phyloP scores from a whole-genome alignment of 2,797 vertebrate genomes.

The Huso huso region DNA sequence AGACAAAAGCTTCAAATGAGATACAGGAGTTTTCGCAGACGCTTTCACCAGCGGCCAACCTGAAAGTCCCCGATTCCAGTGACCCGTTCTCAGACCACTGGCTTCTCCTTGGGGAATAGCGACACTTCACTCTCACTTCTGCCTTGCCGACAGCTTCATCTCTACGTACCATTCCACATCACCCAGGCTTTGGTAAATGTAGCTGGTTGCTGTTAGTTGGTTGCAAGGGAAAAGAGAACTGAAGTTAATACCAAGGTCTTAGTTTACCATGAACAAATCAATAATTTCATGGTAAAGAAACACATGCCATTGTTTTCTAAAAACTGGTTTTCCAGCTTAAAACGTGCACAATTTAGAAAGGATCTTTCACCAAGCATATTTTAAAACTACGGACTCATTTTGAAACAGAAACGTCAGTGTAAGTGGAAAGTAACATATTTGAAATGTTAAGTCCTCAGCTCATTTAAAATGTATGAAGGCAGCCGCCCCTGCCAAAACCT shows the following conservation, averaged over 20 bases:
- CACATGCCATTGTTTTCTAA: slow-evolving; percentile 30
- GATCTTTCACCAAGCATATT: slow-evolving; percentile 19
- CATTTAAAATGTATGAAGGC: too few relatives aligned
- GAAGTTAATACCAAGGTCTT: slow-evolving; percentile 72
- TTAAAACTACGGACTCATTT: slow-evolving; percentile 7
- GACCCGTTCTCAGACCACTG: slow-evolving; percentile 98
- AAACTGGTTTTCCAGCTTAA: slow-evolving; percentile 28
- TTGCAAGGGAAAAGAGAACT: slow-evolving; percentile 81
- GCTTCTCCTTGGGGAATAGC: slow-evolving; percentile 97
- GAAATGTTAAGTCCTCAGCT: too few relatives aligned
- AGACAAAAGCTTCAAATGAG: slow-evolving; percentile 91
- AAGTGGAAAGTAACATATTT: too few relatives aligned
- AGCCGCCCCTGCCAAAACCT: too few relatives aligned
- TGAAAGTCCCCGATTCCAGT: slow-evolving; percentile 98
- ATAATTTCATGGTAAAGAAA: slow-evolving; percentile 29
- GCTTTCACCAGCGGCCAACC: slow-evolving; percentile 98
- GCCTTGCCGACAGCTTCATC: slow-evolving; percentile 99
- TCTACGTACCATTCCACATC: slow-evolving; percentile 99
- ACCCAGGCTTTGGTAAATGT: slow-evolving; percentile 99
- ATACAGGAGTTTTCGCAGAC: slow-evolving; percentile 96
- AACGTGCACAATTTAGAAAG: slow-evolving; percentile 18
- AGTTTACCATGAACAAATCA: slow-evolving; percentile 28
- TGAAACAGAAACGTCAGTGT: too few relatives aligned
- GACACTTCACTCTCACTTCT: slow-evolving; percentile 97
- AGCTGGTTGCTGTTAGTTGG: slow-evolving; percentile 99